A percentile compares a stretch with the other conserved stretches of the same genome.
Conservation (phyloP, 2,113 vertebrate genomes). For the Erythrocercus mccallii region DNA sequence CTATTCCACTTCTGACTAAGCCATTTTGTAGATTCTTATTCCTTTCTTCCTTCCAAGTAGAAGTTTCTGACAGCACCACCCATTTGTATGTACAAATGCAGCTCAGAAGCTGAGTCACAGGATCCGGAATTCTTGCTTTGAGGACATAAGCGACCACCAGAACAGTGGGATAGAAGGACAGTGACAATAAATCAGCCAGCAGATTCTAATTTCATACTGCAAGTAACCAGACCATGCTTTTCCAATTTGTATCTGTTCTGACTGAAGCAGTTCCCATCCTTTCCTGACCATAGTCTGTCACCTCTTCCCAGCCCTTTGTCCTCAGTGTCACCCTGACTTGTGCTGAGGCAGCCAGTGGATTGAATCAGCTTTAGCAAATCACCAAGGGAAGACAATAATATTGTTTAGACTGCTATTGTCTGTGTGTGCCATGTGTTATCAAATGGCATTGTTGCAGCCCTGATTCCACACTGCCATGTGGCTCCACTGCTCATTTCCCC, state of each 20-base stretch:
- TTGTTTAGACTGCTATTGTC: neutral
- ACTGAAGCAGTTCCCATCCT: neutral
- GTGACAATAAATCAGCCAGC: neutral
- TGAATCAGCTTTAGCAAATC: conserved; percentile 18
- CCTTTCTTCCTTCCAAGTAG: neutral
- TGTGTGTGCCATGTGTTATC: neutral
- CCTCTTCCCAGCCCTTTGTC: neutral
- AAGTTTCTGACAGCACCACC: neutral
- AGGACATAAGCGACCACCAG: neutral
- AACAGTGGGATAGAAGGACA: neutral
- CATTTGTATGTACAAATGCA: neutral
- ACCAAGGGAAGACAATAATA: neutral
- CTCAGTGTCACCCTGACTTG: neutral
- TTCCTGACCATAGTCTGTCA: neutral
- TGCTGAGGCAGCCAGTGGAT: neutral
- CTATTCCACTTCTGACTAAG: neutral
- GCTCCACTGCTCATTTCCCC: neutral
- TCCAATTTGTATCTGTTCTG: neutral
- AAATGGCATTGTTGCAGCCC: neutral
- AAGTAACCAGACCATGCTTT: neutral
- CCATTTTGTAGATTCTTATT: neutral
- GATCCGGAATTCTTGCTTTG: neutral
- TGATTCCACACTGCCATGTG: neutral
- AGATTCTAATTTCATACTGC: neutral
- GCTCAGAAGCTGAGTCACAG: neutral